Conservation (phyloP, 1,140 invertebrate genomes). For the Lineus longissimus region DNA sequence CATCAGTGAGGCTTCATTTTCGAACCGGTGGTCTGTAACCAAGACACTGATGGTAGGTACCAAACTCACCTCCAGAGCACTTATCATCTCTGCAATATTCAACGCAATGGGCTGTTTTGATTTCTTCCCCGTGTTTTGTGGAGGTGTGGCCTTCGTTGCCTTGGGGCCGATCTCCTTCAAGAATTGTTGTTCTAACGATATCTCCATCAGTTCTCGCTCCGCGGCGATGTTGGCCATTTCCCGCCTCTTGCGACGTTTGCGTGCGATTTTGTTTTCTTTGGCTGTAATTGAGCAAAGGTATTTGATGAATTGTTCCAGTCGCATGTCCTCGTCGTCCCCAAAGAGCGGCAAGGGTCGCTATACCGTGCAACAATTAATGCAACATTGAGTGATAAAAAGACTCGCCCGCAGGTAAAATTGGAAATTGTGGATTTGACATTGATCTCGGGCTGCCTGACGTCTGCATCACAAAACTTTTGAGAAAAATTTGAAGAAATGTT, state of each 20-base stretch:
- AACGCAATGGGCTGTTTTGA: constrained; percentile 41
- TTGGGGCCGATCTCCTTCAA: constrained; percentile 32
- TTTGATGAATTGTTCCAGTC: too few relatives aligned
- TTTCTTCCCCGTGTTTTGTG: constrained; percentile 25
- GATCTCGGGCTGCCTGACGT: too few relatives aligned
- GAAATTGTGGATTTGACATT: too few relatives aligned
- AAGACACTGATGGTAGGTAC: too few relatives aligned
- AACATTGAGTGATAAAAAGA: too few relatives aligned
- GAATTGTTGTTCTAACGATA: constrained; percentile 45
- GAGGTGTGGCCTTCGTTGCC: background rate
- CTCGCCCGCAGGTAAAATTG: too few relatives aligned
- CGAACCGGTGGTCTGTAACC: too few relatives aligned
- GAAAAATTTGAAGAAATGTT: too few relatives aligned
- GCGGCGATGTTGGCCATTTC: constrained; percentile 43
- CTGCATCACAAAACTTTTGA: too few relatives aligned
- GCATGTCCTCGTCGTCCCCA: too few relatives aligned
- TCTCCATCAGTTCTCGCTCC: constrained; percentile 45
- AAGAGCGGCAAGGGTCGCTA: too few relatives aligned
- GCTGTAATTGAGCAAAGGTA: background rate
- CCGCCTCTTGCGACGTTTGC: constrained; percentile 37
- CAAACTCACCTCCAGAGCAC: constrained; percentile 33
- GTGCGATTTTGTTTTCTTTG: constrained; percentile 24
- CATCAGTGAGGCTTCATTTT: background rate
- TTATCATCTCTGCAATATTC: constrained; percentile 40
- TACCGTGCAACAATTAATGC: too few relatives aligned